Percentiles rank a stretch among this genome's conserved stretches.
Evolutionary conservation across 2,797 vertebrate genomes (phyloP).

Genomic region (Psittacula echo): DNA sequence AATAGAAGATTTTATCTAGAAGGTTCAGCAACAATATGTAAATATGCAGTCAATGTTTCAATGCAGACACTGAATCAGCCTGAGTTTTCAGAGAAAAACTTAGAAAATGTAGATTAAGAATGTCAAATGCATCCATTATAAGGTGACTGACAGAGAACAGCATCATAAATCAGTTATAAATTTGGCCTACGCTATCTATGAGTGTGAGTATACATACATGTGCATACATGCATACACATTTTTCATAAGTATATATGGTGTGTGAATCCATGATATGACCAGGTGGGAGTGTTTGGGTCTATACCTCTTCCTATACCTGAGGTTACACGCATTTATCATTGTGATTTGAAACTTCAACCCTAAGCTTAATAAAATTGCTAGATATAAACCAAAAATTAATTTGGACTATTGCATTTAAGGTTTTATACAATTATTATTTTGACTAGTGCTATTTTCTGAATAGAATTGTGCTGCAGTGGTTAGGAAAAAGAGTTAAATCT

Average conservation of each 20-base stretch:
- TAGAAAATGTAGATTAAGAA: neutral
- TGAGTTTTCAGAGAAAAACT: neutral
- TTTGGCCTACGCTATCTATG: fast-evolving
- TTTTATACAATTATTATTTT: neutral
- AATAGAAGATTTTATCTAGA: neutral
- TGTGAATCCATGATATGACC: neutral
- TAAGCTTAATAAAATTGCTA: neutral
- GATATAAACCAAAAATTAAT: neutral
- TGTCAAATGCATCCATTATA: neutral
- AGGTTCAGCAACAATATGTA: neutral
- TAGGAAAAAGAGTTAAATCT: neutral
- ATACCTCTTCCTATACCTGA: neutral
- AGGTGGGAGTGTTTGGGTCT: neutral
- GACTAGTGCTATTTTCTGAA: neutral
- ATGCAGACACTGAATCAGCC: neutral
- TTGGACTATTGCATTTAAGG: neutral
- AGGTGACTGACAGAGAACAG: neutral
- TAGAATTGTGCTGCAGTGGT: neutral
- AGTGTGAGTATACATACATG: neutral
- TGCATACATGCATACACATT: neutral
- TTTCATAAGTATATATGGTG: neutral
- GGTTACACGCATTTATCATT: neutral
- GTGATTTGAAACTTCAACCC: neutral
- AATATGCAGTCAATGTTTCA: neutral
- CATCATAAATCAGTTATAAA: neutral